Conservation (phyloP, 2,888 invertebrate genomes). For the Embidobia sp. region DNA sequence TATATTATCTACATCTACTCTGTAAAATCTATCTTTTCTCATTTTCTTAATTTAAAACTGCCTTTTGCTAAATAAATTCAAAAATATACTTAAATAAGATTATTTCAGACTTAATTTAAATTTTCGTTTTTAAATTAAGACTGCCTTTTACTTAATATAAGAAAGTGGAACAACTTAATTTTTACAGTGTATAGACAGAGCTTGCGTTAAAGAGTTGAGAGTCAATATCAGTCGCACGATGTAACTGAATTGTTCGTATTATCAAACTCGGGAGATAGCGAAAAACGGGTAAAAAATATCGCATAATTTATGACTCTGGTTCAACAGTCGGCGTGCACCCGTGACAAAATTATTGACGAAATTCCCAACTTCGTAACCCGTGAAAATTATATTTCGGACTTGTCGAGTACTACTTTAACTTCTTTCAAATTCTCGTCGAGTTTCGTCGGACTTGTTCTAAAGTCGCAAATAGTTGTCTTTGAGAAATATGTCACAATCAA, state of each 20-base stretch:
- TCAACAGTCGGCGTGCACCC: too few relatives aligned
- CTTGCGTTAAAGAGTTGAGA: constrained; percentile 23
- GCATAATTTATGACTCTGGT: constrained; percentile 1
- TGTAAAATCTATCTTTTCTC: too few relatives aligned
- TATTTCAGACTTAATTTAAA: too few relatives aligned
- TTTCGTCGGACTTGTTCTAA: constrained; percentile 21
- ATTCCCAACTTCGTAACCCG: constrained; percentile 5
- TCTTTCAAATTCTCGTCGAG: constrained; percentile 20
- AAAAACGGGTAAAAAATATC: neutral
- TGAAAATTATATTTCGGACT: constrained; percentile 22
- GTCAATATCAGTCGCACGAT: constrained; percentile 23
- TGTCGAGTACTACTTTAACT: constrained; percentile 15
- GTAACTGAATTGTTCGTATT: neutral
- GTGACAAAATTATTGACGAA: too few relatives aligned
- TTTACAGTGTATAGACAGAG: constrained; percentile 6
- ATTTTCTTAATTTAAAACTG: too few relatives aligned
- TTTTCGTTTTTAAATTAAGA: too few relatives aligned
- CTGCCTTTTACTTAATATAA: too few relatives aligned
- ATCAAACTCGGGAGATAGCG: constrained; percentile 4
- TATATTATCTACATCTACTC: too few relatives aligned
- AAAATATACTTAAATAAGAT: too few relatives aligned
- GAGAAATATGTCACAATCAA: constrained; percentile 37
- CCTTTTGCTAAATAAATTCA: too few relatives aligned
- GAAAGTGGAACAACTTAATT: too few relatives aligned
- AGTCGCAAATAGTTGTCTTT: constrained; percentile 29